These are phyloP conservation scores for Talpa occidentalis DNA, from an alignment of 2,113 vertebrate genomes.

Conservation along the genomic window DNA sequence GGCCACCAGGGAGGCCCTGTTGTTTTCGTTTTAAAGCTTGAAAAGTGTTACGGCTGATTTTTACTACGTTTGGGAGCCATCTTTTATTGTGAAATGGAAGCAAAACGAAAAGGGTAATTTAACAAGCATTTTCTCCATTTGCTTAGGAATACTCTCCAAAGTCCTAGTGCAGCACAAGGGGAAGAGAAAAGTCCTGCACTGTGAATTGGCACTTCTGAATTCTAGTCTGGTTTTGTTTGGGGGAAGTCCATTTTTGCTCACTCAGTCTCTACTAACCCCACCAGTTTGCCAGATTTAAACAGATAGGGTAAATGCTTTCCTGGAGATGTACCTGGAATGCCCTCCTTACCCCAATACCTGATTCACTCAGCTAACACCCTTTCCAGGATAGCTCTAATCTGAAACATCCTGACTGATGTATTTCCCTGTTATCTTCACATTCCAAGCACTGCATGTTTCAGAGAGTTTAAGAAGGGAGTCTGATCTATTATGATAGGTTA, in stretches of 20 bases:
- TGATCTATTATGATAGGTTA: neutral
- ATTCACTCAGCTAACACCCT: neutral
- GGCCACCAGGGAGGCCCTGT: no score
- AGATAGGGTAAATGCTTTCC: neutral
- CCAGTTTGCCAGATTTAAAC: neutral
- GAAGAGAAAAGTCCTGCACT: neutral
- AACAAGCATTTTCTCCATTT: neutral
- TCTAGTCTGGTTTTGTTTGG: neutral
- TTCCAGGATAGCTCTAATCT: neutral
- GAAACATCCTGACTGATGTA: neutral
- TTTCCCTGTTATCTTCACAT: neutral
- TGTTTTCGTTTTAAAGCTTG: neutral
- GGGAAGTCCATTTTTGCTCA: neutral
- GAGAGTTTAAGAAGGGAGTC: neutral
- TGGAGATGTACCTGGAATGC: neutral
- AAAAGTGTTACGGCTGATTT: neutral
- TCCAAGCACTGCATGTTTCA: neutral
- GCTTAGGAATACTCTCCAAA: neutral
- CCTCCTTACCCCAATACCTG: neutral
- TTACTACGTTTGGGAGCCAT: neutral
- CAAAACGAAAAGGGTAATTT: neutral
- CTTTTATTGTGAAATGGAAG: neutral
- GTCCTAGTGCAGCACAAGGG: neutral
- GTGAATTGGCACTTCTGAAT: neutral
- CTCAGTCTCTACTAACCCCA: neutral